Evolutionary conservation across 1,140 invertebrate genomes (phyloP).

Genomic region (Hormaphis cornu): DNA sequence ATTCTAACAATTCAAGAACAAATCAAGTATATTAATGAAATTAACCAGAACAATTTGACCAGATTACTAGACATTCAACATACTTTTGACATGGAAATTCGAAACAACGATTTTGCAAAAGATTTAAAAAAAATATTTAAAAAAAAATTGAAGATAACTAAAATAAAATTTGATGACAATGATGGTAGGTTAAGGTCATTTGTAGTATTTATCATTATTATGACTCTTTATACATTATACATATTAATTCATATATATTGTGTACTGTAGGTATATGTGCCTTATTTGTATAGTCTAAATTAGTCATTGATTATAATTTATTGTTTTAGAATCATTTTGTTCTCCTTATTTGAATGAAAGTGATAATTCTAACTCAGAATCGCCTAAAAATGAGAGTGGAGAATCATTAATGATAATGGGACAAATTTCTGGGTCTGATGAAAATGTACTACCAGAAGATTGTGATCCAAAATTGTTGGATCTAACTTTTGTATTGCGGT

Average conservation of each 20-base stretch:
- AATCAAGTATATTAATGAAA: background rate
- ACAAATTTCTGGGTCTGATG: background rate
- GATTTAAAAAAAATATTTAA: constrained; percentile 7
- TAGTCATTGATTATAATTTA: background rate
- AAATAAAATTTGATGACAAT: background rate
- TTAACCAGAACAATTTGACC: background rate
- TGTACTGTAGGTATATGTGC: background rate
- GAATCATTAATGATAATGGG: background rate
- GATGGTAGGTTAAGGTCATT: no score
- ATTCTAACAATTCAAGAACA: background rate
- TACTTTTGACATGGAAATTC: background rate
- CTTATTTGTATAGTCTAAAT: no score
- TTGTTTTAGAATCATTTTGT: constrained; percentile 5
- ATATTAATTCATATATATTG: background rate
- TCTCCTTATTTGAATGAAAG: background rate
- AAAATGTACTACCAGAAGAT: background rate
- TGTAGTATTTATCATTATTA: no score
- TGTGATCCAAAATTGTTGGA: constrained; percentile 13
- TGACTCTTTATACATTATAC: no score
- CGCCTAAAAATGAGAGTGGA: background rate
- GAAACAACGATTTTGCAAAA: background rate
- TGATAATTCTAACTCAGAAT: background rate
- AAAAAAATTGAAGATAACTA: background rate
- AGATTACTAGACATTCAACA: background rate
- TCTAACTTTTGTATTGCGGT: background rate